Evolutionary conservation across 1,140 invertebrate species (phyloP).

Genomic region (Listronotus bonariensis): DNA sequence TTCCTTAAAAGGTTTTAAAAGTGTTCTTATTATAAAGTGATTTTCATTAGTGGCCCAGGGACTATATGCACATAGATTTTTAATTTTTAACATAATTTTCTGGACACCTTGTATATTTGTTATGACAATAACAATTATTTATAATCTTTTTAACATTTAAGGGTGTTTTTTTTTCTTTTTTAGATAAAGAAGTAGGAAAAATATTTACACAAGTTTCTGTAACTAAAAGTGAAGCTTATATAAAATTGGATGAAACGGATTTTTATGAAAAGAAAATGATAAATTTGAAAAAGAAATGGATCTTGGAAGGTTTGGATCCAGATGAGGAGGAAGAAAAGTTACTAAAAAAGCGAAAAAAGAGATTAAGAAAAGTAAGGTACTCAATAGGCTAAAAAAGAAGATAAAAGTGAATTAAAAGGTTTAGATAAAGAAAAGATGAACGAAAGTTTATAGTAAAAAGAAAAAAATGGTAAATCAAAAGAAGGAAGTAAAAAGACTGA

Average conservation of each 20-base stretch:
- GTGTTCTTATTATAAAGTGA: too few species aligned
- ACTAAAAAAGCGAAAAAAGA: conserved; percentile 57
- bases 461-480: too few species aligned
- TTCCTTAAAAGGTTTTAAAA: too few species aligned
- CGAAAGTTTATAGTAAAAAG: not conserved
- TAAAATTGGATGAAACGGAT: conserved; percentile 87
- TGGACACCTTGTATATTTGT: too few species aligned
- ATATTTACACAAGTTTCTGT: conserved; percentile 92
- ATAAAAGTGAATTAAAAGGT: not conserved
- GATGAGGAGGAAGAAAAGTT: conserved; percentile 71
- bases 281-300: conserved; percentile 86
- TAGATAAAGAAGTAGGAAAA: conserved; percentile 80
- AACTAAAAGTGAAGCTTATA: conserved; percentile 87
- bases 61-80: too few species aligned
- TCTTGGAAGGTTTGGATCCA: conserved; percentile 81
- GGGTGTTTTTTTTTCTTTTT: too few species aligned
- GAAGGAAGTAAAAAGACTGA: too few species aligned
- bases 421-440: not conserved
- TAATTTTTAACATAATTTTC: too few species aligned
- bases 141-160: too few species aligned
- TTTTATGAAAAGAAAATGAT: conserved; percentile 88
- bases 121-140: too few species aligned
- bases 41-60: too few species aligned
- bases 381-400: conserved; percentile 19
- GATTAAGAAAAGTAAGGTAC: conserved; percentile 26